phyloP scores from a whole-genome alignment of 2,888 invertebrate genomes.

The Lepetodrilus schrolli region DNA sequence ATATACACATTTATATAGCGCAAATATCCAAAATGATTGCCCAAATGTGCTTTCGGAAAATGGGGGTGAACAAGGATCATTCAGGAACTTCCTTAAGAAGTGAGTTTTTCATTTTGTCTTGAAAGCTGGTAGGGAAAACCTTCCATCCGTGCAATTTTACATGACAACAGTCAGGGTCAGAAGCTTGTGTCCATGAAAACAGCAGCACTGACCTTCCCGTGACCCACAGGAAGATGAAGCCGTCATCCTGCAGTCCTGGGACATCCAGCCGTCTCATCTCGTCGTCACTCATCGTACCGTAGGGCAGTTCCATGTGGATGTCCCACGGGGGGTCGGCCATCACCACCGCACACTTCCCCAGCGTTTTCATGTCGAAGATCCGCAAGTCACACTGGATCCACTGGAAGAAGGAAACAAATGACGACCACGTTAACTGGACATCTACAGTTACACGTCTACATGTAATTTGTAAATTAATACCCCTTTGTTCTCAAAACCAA shows the following conservation, averaged over 20 bases:
- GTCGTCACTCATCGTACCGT: slow-evolving; percentile 98
- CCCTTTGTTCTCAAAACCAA: too few species aligned
- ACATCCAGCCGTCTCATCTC: slow-evolving; percentile 97
- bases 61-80: too few species aligned
- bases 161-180: neutral
- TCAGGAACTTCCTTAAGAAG: too few species aligned
- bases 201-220: slow-evolving; percentile 82
- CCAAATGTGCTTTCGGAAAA: too few species aligned
- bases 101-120: too few species aligned
- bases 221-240: slow-evolving; percentile 97
- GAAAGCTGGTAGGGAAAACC: too few species aligned
- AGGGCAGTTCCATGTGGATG: slow-evolving; percentile 98
- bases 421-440: too few species aligned
- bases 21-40: too few species aligned
- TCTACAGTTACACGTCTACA: too few species aligned
- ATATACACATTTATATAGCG: too few species aligned
- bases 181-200: neutral
- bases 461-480: too few species aligned
- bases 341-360: slow-evolving; percentile 97
- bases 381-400: slow-evolving; percentile 98
- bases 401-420: slow-evolving; percentile 84
- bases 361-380: slow-evolving; percentile 90
- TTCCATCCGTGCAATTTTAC: too few species aligned
- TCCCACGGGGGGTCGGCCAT: slow-evolving; percentile 97
- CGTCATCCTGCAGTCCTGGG: slow-evolving; percentile 94